These are phyloP conservation scores for Tachina fera DNA, from an alignment of 2,888 invertebrate genomes.

Conservation along the genomic window DNA sequence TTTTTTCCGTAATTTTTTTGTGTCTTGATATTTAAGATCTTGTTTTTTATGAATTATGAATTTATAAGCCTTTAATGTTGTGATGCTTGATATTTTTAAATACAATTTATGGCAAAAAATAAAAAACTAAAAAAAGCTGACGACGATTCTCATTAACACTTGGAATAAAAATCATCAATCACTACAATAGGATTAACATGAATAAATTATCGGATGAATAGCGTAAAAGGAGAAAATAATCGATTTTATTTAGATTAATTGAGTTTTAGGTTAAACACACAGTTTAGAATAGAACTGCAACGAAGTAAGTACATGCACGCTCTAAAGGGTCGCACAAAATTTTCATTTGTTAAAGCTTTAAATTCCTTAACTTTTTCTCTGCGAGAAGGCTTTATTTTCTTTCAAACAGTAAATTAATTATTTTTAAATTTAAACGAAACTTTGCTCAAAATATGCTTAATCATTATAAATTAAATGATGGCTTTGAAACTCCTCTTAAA, in stretches of 20 bases:
- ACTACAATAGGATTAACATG: slow-evolving; percentile 59
- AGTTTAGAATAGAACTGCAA: neutral
- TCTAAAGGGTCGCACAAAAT: neutral
- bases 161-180: slow-evolving; percentile 59
- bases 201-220: slow-evolving; percentile 45
- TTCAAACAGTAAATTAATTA: slow-evolving; percentile 17
- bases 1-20: neutral
- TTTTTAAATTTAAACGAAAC: slow-evolving; percentile 15
- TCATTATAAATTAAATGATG: slow-evolving; percentile 45
- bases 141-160: slow-evolving; percentile 62
- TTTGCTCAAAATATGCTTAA: slow-evolving; percentile 27
- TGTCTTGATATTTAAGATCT: slow-evolving; percentile 43
- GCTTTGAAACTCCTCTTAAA: slow-evolving; percentile 5
- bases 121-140: slow-evolving; percentile 7
- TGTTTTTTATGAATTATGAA: slow-evolving; percentile 63
- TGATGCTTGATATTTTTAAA: slow-evolving; percentile 61
- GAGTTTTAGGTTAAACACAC: slow-evolving; percentile 14
- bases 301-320: neutral
- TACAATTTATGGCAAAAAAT: slow-evolving; percentile 62
- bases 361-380: neutral
- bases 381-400: neutral
- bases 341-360: no score
- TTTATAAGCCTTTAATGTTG: slow-evolving; percentile 66
- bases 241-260: slow-evolving; percentile 45
- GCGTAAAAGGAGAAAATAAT: slow-evolving; percentile 16